These are phyloP conservation scores for Calypte anna DNA, from an alignment of 2,113 vertebrate species.

Conservation along the genomic window DNA sequence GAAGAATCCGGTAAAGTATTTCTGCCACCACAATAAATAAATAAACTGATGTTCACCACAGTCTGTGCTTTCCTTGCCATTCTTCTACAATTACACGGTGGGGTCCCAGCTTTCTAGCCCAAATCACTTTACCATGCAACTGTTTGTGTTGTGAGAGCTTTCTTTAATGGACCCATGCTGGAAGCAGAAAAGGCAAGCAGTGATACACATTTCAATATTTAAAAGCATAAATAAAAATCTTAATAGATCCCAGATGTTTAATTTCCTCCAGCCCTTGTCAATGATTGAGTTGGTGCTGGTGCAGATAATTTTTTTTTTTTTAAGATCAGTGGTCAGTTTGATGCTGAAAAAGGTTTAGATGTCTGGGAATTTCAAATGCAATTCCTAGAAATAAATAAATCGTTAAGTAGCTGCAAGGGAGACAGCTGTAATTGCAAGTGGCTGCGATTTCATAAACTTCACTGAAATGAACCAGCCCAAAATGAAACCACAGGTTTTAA, in stretches of 20 bases:
- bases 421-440: not conserved
- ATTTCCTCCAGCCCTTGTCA: conserved; percentile 42
- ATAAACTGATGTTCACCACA: not conserved
- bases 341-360: conserved; percentile 28
- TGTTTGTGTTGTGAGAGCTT: not conserved
- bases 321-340: conserved; percentile 43
- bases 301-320: not conserved
- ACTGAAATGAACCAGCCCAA: not conserved
- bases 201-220: conserved; percentile 37
- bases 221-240: conserved; percentile 64
- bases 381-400: conserved; percentile 51
- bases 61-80: fast-evolving
- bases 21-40: not conserved
- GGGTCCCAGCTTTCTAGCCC: not conserved
- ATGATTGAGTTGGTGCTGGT: conserved; percentile 38
- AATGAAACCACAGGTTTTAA: conserved; percentile 34
- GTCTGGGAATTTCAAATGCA: conserved; percentile 40
- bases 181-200: not conserved
- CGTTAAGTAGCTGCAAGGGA: not conserved
- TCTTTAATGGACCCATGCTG: conserved; percentile 31
- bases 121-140: not conserved
- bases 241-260: conserved; percentile 62
- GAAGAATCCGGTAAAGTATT: not conserved
- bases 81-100: not conserved
- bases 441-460: not conserved